Percentiles rank a stretch among this genome's conserved stretches.
These are phyloP conservation scores for Eulemur coronatus DNA, from an alignment of 2,797 vertebrate species.

Conservation along the genomic window DNA sequence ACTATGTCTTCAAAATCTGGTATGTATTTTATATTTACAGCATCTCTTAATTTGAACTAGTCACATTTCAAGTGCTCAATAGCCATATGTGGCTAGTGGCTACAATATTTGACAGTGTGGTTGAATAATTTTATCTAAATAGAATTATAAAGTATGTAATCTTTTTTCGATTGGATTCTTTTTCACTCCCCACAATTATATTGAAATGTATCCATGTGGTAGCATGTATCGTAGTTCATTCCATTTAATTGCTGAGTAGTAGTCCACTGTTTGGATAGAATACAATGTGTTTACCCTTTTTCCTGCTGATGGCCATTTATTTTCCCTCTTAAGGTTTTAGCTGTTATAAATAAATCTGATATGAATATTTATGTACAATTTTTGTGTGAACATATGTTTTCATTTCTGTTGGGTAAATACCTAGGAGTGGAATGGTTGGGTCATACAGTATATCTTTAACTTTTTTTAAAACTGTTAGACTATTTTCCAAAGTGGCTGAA, in stretches of 20 bases:
- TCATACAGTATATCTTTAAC: background rate
- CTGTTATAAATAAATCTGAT: constrained; percentile 11
- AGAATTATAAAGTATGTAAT: background rate
- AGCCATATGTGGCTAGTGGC: background rate
- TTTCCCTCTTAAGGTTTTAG: background rate
- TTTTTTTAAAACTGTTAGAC: background rate
- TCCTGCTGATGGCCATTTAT: background rate
- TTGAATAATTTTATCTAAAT: background rate
- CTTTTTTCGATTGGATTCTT: background rate
- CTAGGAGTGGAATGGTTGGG: background rate
- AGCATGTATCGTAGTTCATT: background rate
- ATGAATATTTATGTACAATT: background rate
- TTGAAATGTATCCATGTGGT: background rate
- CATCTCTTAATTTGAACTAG: background rate
- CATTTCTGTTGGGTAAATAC: background rate
- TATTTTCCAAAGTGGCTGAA: background rate
- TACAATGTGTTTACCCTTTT: background rate
- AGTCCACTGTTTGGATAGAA: background rate
- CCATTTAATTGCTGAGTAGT: background rate
- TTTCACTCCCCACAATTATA: background rate
- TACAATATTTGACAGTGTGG: background rate
- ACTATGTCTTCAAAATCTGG: background rate
- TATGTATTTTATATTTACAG: background rate
- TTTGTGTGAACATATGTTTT: background rate
- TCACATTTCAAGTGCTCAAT: background rate